phyloP scores from a whole-genome alignment of 2,113 vertebrate species.

The Lophura nycthemera region DNA sequence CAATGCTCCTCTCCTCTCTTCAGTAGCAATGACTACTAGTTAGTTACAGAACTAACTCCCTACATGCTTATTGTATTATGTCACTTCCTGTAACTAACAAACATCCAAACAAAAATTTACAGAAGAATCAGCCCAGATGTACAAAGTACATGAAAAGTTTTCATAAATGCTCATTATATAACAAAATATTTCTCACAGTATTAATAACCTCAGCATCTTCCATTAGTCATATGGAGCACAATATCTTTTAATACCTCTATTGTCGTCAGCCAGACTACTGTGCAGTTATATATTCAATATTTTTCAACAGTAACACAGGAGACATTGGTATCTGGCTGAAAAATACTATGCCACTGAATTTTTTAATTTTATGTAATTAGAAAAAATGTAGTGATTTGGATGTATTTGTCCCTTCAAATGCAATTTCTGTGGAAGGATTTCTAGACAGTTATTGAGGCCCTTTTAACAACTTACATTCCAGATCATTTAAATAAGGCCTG shows the following conservation, averaged over 20 bases:
- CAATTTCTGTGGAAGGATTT: background rate
- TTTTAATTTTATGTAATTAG: background rate
- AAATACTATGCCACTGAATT: background rate
- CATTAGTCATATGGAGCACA: background rate
- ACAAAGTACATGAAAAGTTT: background rate
- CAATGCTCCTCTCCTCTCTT: background rate
- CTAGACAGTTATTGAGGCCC: background rate
- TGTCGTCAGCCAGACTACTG: background rate
- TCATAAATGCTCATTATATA: background rate
- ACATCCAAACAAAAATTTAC: background rate
- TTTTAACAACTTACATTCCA: background rate
- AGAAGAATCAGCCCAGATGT: background rate
- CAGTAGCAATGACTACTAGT: background rate
- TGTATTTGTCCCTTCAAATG: background rate
- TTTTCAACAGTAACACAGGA: background rate
- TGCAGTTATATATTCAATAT: background rate
- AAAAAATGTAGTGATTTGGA: background rate
- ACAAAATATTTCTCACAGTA: background rate
- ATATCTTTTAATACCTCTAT: background rate
- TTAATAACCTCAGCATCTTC: background rate
- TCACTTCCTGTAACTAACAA: background rate
- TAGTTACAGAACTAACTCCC: background rate
- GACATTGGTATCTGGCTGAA: background rate
- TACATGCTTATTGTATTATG: background rate
- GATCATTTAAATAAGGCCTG: background rate